Percentiles rank a stretch among this genome's conserved stretches.
These are phyloP conservation scores for Ammodytes marinus DNA, from an alignment of 2,113 vertebrate genomes.

Conservation along the genomic window DNA sequence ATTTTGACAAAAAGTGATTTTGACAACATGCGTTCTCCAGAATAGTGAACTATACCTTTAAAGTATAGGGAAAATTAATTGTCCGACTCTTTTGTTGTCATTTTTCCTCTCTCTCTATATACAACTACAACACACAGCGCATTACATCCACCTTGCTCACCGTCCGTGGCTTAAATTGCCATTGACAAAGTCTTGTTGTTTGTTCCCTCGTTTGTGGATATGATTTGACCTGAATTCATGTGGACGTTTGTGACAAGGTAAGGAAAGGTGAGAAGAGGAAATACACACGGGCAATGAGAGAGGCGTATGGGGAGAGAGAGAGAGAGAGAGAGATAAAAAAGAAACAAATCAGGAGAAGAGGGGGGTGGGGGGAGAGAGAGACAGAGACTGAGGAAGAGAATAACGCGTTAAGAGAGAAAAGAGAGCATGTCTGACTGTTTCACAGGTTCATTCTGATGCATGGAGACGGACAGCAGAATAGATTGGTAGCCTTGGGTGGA, in stretches of 20 bases:
- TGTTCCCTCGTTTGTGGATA: slow-evolving; percentile 64
- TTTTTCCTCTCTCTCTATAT: slow-evolving; percentile 32
- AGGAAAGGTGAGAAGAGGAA: slow-evolving; percentile 50
- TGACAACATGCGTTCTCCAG: too few species aligned
- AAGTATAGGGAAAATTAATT: slow-evolving; percentile 73
- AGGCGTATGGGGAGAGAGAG: slow-evolving; percentile 14
- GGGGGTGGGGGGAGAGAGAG: slow-evolving; percentile 34
- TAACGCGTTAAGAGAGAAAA: slow-evolving; percentile 56
- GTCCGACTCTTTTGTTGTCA: slow-evolving; percentile 58
- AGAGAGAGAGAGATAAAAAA: slow-evolving; percentile 56
- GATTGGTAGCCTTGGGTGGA: slow-evolving; percentile 89
- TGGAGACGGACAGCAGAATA: slow-evolving; percentile 84
- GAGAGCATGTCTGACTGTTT: slow-evolving; percentile 78
- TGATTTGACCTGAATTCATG: slow-evolving; percentile 74
- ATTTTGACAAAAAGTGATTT: too few species aligned
- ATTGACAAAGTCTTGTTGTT: slow-evolving; percentile 77
- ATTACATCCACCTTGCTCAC: slow-evolving; percentile 71
- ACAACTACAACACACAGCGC: slow-evolving; percentile 66
- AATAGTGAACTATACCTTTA: not conserved
- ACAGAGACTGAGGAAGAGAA: slow-evolving; percentile 59
- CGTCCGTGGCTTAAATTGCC: slow-evolving; percentile 68
- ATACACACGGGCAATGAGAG: slow-evolving; percentile 44
- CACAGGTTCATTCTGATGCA: slow-evolving; percentile 85
- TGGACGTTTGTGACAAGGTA: slow-evolving; percentile 63
- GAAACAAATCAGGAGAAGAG: slow-evolving; percentile 60